Evolutionary conservation across 2,113 vertebrate species (phyloP).

Genomic region (Rhadina sibilatrix): DNA sequence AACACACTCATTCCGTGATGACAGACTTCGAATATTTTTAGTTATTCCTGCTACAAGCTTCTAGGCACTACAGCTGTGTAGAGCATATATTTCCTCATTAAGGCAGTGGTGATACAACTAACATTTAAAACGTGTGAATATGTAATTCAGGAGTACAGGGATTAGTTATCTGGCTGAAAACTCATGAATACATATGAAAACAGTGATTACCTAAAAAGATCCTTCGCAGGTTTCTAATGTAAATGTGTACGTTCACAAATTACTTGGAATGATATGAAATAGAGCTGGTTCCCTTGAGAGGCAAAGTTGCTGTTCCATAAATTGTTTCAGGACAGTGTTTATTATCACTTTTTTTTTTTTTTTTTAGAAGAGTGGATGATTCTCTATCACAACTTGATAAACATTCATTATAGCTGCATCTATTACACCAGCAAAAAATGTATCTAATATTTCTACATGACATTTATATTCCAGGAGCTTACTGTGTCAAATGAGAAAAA

Average conservation of each 20-base stretch:
- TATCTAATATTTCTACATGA: neutral
- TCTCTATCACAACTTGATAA: slow-evolving; percentile 33
- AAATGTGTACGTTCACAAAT: slow-evolving; percentile 12
- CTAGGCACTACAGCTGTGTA: neutral
- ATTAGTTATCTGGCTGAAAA: slow-evolving; percentile 23
- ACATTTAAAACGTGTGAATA: neutral
- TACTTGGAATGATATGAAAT: slow-evolving; percentile 3
- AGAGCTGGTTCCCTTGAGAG: neutral
- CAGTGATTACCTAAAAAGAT: slow-evolving; percentile 14
- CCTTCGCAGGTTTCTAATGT: neutral
- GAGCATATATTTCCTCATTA: neutral
- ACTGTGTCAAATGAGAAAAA: neutral
- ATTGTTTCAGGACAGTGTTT: neutral
- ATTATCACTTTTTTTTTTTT: slow-evolving; percentile 19
- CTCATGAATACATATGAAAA: slow-evolving; percentile 55
- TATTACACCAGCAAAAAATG: neutral
- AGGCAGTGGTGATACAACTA: neutral
- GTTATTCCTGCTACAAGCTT: neutral
- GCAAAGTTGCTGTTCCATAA: neutral
- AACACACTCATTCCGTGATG: neutral
- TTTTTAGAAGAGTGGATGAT: neutral
- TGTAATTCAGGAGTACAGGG: neutral
- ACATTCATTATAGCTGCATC: neutral
- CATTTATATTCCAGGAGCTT: neutral
- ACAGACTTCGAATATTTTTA: neutral